phyloP scores from a whole-genome alignment of 1,140 invertebrate genomes.

The Medauroidea extradentata region DNA sequence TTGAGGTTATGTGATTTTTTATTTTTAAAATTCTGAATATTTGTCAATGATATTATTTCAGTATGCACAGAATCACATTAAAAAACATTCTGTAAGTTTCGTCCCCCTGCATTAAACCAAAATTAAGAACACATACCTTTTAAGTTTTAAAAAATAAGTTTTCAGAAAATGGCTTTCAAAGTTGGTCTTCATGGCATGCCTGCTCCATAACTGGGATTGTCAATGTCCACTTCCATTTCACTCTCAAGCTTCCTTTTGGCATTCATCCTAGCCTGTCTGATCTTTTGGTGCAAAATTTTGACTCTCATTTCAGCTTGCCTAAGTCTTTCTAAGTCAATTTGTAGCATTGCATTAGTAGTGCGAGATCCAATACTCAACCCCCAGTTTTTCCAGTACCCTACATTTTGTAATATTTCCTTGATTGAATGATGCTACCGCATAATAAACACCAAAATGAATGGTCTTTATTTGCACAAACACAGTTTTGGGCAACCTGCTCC shows the following conservation, averaged over 20 bases:
- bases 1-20: too few relatives aligned
- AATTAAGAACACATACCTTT: constrained; percentile 12
- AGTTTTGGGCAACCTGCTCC: constrained; percentile 19
- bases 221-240: neutral
- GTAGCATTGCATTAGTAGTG: neutral
- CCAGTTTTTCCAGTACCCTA: constrained; percentile 14
- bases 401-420: constrained; percentile 16
- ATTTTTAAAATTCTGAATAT: too few relatives aligned
- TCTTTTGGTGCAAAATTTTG: neutral
- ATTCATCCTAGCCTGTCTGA: constrained; percentile 11
- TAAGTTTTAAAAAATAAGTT: constrained; percentile 2
- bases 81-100: too few relatives aligned
- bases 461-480: constrained; percentile 15
- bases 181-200: constrained; percentile 2
- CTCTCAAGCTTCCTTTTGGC: constrained; percentile 9
- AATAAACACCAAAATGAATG: constrained; percentile 16
- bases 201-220: constrained; percentile 6
- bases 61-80: too few relatives aligned
- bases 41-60: too few relatives aligned
- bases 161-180: constrained; percentile 9
- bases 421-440: constrained; percentile 15
- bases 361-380: constrained; percentile 2
- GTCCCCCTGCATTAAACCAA: too few relatives aligned
- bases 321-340: constrained; percentile 11
- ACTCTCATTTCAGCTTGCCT: constrained; percentile 8